A percentile compares a stretch with the other conserved stretches of the same genome.
Evolutionary conservation across 2,797 vertebrate genomes (phyloP).

Genomic region (Sebastes cheni): DNA sequence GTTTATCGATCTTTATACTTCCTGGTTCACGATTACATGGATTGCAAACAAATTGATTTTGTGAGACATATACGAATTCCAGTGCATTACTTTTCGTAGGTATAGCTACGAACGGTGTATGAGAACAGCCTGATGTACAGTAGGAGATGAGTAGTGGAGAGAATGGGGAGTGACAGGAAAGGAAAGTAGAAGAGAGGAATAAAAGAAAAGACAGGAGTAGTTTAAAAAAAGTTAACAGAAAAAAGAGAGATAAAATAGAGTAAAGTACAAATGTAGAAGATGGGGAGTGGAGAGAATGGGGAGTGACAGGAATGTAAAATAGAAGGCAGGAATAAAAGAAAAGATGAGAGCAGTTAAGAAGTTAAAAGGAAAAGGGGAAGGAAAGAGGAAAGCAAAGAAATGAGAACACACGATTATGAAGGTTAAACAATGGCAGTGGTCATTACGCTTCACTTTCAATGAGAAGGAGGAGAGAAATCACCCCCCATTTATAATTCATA

Average conservation of each 20-base stretch:
- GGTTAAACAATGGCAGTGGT: conserved; percentile 89
- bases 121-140: no score
- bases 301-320: not conserved
- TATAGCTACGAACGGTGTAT: no score
- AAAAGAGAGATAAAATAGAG: not conserved
- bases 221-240: not conserved
- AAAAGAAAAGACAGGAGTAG: not conserved
- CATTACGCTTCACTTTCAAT: conserved; percentile 94
- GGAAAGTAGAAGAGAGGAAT: not conserved
- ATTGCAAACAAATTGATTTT: no score
- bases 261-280: not conserved
- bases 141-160: not conserved
- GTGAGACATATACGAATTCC: no score
- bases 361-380: conserved; percentile 33
- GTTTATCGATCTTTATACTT: no score
- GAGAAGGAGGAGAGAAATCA: conserved; percentile 88
- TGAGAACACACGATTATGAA: conserved; percentile 90
- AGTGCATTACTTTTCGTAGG: no score
- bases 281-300: not conserved
- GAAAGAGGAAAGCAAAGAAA: conserved; percentile 53
- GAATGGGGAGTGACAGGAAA: not conserved
- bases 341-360: conserved; percentile 16
- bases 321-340: conserved; percentile 26
- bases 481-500: conserved; percentile 99
- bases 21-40: no score